Evolutionary conservation across 2,888 invertebrate species (phyloP).

Genomic region (Chironomus tentans): DNA sequence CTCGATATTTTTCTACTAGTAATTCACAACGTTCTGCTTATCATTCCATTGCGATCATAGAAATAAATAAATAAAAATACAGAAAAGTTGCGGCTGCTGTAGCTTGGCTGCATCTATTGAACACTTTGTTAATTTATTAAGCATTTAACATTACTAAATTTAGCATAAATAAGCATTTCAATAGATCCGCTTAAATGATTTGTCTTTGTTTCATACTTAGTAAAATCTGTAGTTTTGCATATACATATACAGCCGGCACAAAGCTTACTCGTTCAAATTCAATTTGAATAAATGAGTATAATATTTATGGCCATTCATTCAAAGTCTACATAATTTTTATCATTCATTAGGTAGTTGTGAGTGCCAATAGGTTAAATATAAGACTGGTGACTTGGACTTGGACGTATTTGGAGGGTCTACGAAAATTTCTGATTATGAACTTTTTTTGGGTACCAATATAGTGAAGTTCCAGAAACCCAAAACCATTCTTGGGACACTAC

Average conservation of each 20-base stretch:
- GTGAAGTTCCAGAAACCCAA: no score
- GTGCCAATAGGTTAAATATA: no score
- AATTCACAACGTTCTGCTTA: neutral
- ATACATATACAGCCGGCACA: no score
- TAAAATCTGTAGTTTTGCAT: no score
- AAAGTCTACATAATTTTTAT: slow-evolving; percentile 14
- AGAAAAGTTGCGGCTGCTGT: neutral
- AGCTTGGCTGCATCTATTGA: slow-evolving; percentile 5
- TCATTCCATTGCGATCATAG: neutral
- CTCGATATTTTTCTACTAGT: slow-evolving; percentile 14
- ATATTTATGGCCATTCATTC: slow-evolving; percentile 5
- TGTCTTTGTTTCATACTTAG: slow-evolving; percentile 3
- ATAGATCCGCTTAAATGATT: slow-evolving; percentile 23
- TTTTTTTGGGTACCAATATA: no score
- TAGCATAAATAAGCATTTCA: slow-evolving; percentile 21
- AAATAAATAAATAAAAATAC: neutral
- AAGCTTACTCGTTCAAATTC: neutral
- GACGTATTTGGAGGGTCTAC: no score
- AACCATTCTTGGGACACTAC: no score
- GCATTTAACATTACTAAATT: slow-evolving; percentile 11
- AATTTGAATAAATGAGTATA: neutral
- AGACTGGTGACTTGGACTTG: no score
- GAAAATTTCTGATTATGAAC: no score
- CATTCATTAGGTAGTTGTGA: neutral
- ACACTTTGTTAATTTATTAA: slow-evolving; percentile 24